phyloP scores from a whole-genome alignment of 2,888 invertebrate genomes.

The Adineta ricciae region DNA sequence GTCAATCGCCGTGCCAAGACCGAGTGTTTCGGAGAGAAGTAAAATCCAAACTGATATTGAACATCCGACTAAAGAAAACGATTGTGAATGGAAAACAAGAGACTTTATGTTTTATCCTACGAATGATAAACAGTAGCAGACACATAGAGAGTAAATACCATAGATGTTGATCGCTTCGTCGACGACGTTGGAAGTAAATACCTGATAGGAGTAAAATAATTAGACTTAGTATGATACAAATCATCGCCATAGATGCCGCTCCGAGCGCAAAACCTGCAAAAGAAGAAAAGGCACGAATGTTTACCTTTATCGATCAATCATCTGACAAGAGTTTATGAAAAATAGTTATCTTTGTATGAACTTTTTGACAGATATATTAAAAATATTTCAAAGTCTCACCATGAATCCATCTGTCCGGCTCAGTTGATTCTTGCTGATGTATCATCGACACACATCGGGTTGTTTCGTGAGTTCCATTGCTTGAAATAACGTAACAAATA shows the following conservation, averaged over 20 bases:
- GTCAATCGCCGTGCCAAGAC: not conserved
- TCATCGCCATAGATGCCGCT: not conserved
- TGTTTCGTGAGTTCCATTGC: too few species aligned
- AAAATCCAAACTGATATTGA: not conserved
- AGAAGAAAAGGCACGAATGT: too few species aligned
- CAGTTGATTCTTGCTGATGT: not conserved
- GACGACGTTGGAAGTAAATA: not conserved
- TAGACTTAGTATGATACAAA: not conserved
- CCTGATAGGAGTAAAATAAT: not conserved
- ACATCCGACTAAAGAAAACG: not conserved
- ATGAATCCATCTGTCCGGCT: not conserved
- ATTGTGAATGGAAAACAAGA: not conserved
- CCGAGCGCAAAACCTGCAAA: not conserved
- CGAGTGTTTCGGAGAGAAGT: not conserved
- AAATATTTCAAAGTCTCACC: not conserved
- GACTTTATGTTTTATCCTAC: not conserved
- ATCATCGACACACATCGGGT: not conserved
- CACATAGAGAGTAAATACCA: not conserved
- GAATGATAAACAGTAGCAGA: not conserved
- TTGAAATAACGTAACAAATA: not conserved
- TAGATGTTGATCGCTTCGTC: not conserved
- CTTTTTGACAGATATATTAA: not conserved
- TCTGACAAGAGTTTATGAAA: too few species aligned
- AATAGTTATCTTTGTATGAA: too few species aligned
- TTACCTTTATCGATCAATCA: too few species aligned